Evolutionary conservation across 2,113 vertebrate species (phyloP), one percentile per base, ranked within the genome.

Genomic region (Scortum barcoo): DNA sequence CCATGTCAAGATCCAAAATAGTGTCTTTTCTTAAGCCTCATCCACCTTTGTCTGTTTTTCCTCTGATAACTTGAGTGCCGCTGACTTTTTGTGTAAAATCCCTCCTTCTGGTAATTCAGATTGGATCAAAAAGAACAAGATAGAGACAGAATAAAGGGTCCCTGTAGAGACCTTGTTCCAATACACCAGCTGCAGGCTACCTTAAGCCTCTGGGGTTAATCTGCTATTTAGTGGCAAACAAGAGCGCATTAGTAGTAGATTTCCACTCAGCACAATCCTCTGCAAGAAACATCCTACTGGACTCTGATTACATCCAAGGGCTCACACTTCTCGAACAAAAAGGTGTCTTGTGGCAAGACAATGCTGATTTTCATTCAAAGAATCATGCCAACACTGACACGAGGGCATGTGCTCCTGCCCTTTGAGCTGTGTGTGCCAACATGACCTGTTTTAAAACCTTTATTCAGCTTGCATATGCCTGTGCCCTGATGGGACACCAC

Each of bases 141-240:
- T 40, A 70, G 22, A 51, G 26, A 72, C 9, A 65, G 20, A 83
- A 76, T 48, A 40, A 76, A 50, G 60, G 46, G 73, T 56, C 85
- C 58, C 83, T 65, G 67, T 40, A 63, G 85, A 74, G 68, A 67
- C 77, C 57, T 81, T 86, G 56, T 84, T 85, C 50, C 50, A 85
- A 85, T 48, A 12, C 75, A 78, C 50, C 80, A 81, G 77, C 84
- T 86, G 61, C 73, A 84, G 67, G 83, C 54, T 61, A 58, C 42
- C 61, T 84, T 72, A 57, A 82, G 80, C 80, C 84, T 61, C 42
- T 24, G 51, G 72, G 84, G 81, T 85, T 89, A 85, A 88, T 86
- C 87, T 90, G 84, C 84, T 89, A 85, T 91, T 92, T 86, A 92
- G 86, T 48, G 83, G 78, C 84, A 90, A 90, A 91, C 82, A 87